Evolutionary conservation across 2,113 vertebrate genomes (phyloP), one percentile per base, ranked within the genome.

Genomic region (Proteles cristata): DNA sequence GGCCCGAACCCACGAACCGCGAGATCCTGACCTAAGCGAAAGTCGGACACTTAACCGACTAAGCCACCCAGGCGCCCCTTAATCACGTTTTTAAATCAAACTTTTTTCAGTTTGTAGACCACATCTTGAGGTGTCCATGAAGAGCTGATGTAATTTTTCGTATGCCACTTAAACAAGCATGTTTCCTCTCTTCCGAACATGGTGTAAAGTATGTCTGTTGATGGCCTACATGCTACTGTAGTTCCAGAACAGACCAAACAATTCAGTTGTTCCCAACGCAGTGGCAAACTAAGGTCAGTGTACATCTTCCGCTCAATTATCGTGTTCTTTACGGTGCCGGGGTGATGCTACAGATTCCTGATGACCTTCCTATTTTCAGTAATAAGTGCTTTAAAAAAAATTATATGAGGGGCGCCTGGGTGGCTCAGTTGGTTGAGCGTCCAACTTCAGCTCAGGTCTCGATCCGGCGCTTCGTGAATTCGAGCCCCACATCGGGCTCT

Each of bases 381-480:
- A 58, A 65, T 76, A 81, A 14, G 5, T 50, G 3, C 97, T 97
- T 97, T 10, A 23, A 89, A 8, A 7, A 45, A 83, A 96, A 66
- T 68, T 16, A 28, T 87, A 69, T 25, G 93, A 83, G 84, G 50
- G 50, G 50, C 50, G 50, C 50, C 12, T 50, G 50, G 50, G 50
- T 50, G 50, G 50, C 50, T 50, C 50, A 14, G 50, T 50, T 12
- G 11, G 50, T 48, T 48, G 45, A 48, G 45, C 45, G 7, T 50
- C 50, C 12, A 12, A 50, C 50, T 50, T 50, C 50, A 50, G 50
- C 50, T 12, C 50, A 50, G 50, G 50, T 50, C 50, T 15, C 3
- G 50, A 12, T 50, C 50, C 14, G 2, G 50, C 12, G 12, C 11
- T 50, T 50, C 14, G 50, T 50, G 50, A 12, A 12, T 50, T 50